phyloP scores from a whole-genome alignment of 2,797 vertebrate species.

The Meda fulgida region DNA sequence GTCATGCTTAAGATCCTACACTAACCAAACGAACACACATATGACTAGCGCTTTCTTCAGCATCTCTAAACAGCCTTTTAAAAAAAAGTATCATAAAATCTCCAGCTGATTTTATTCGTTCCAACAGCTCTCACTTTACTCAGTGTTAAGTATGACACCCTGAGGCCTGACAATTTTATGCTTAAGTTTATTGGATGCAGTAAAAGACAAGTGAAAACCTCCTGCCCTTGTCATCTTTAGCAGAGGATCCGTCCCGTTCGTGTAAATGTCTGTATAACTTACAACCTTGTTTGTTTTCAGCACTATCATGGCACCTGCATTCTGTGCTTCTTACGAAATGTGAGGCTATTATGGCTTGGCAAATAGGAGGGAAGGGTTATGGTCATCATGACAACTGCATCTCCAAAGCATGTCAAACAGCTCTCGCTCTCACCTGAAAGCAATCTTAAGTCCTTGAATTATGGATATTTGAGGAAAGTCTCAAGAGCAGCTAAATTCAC shows the following conservation, averaged over 20 bases:
- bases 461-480: constrained; percentile 3
- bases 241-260: not conserved
- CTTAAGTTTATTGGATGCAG: constrained; percentile 48
- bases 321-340: not conserved
- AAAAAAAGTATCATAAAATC: constrained; percentile 19
- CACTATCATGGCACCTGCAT: constrained; percentile 15
- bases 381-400: not conserved
- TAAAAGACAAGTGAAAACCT: constrained; percentile 55
- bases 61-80: constrained; percentile 13
- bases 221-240: constrained; percentile 52
- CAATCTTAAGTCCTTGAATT: not conserved
- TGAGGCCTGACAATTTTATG: constrained; percentile 50
- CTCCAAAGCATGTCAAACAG: not conserved
- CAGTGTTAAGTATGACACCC: constrained; percentile 33
- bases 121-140: constrained; percentile 14
- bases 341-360: not conserved
- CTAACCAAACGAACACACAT: not conserved
- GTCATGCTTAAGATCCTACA: not conserved
- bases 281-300: constrained; percentile 19
- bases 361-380: constrained; percentile 8
- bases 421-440: not conserved
- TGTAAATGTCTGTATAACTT: constrained; percentile 51
- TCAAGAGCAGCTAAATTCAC: constrained; percentile 8
- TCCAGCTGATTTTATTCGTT: constrained; percentile 21
- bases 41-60: not conserved